Conservation (phyloP, 2,113 vertebrate species). For the Calyptomena viridis region DNA sequence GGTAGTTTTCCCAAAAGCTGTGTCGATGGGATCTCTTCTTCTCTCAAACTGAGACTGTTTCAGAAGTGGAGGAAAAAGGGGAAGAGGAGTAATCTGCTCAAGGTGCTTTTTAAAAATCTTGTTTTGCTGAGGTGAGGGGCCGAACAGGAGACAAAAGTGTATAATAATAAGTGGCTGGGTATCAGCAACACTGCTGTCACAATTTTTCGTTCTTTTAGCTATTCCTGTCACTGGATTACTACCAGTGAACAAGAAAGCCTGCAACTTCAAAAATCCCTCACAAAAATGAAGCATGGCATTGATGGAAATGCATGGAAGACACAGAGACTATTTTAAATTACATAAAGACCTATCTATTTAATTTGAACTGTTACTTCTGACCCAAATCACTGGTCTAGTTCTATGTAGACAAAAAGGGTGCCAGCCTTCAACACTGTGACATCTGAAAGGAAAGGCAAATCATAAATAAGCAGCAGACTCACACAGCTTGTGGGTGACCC, state of each 20-base stretch:
- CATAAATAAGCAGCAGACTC: not conserved
- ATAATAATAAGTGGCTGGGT: not conserved
- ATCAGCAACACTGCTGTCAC: not conserved
- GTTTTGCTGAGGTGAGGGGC: not conserved
- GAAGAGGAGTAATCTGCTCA: not conserved
- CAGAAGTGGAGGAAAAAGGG: not conserved
- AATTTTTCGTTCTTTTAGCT: not conserved
- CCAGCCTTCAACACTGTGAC: not conserved
- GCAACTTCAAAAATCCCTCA: not conserved
- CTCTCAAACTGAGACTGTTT: not conserved
- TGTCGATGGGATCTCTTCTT: not conserved
- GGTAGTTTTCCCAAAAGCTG: not conserved
- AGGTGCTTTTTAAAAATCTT: not conserved
- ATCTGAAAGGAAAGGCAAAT: not conserved
- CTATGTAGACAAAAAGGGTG: not conserved
- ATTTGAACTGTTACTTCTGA: not conserved
- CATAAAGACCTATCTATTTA: not conserved
- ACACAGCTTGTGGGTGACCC: slow-evolving; percentile 21
- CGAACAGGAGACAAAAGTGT: not conserved
- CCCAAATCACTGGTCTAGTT: not conserved
- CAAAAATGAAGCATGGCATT: not conserved
- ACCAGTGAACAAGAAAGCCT: not conserved
- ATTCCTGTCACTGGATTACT: not conserved
- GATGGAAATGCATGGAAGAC: not conserved
- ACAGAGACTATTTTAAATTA: not conserved